Conservation (phyloP, 2,888 invertebrate species). For the Amaurobius ferox region DNA sequence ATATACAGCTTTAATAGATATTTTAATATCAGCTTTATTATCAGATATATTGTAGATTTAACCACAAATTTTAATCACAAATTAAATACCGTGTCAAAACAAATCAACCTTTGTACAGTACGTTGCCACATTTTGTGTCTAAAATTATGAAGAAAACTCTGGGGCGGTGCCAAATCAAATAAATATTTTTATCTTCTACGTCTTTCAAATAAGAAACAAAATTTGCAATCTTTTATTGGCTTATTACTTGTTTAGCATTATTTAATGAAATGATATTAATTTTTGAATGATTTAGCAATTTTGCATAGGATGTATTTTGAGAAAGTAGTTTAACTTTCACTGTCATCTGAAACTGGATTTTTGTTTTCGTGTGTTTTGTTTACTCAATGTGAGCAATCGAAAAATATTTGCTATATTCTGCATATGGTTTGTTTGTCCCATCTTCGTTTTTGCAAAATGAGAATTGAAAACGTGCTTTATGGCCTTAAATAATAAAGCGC, state of each 20-base stretch:
- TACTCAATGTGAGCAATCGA: neutral
- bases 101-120: slow-evolving; percentile 30
- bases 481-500: slow-evolving; percentile 27
- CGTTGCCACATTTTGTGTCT: slow-evolving; percentile 38
- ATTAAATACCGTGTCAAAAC: slow-evolving; percentile 53
- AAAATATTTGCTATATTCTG: slow-evolving; percentile 1
- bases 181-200: no score
- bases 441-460: neutral
- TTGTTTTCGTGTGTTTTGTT: slow-evolving; percentile 51
- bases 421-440: neutral
- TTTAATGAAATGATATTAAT: neutral
- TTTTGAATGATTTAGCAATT: no score
- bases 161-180: no score
- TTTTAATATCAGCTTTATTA: no score
- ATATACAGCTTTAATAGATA: no score
- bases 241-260: no score
- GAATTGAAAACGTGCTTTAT: neutral
- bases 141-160: no score
- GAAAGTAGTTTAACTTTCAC: slow-evolving; percentile 10
- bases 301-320: neutral
- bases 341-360: slow-evolving; percentile 20
- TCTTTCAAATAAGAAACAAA: no score
- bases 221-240: no score
- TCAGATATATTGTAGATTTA: no score
- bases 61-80: neutral